A percentile compares a stretch with the other conserved stretches of the same genome.
These are phyloP conservation scores for Lasioglossum marginatum DNA, from an alignment of 2,888 invertebrate genomes.

Conservation along the genomic window DNA sequence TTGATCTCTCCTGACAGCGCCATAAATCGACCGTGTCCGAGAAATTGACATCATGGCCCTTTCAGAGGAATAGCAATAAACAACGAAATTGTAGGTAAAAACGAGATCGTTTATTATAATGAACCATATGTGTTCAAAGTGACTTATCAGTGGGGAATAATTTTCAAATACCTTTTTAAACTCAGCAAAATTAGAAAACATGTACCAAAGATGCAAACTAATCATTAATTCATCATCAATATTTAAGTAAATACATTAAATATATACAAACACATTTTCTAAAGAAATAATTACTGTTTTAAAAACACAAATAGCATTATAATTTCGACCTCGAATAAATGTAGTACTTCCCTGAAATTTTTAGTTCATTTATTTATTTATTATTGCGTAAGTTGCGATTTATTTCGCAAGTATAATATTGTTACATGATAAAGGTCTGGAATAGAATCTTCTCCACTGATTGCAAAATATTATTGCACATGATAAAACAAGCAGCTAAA, in stretches of 20 bases:
- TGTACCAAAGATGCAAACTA: neutral
- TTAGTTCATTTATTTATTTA: neutral
- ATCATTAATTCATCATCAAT: neutral
- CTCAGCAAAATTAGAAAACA: neutral
- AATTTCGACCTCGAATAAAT: neutral
- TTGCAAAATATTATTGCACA: constrained; percentile 18
- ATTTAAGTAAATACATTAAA: neutral
- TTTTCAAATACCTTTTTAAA: neutral
- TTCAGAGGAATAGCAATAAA: constrained; percentile 47
- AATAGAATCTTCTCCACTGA: constrained; percentile 23
- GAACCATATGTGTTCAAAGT: neutral
- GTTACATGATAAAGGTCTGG: neutral
- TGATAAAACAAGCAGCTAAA: neutral
- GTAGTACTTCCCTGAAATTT: neutral
- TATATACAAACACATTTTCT: neutral
- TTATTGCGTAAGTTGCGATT: too few relatives aligned
- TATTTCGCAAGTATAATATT: too few relatives aligned
- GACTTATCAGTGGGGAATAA: neutral
- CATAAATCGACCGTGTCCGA: constrained; percentile 53
- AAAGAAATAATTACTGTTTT: neutral
- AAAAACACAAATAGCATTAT: neutral
- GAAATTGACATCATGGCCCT: constrained; percentile 16
- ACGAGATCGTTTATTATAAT: neutral
- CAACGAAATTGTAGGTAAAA: neutral
- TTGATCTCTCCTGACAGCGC: constrained; percentile 44